Evolutionary conservation across 2,888 invertebrate genomes (phyloP), one percentile per base, ranked within the genome.

Genomic region (Hirtodrosophila cameraria): DNA sequence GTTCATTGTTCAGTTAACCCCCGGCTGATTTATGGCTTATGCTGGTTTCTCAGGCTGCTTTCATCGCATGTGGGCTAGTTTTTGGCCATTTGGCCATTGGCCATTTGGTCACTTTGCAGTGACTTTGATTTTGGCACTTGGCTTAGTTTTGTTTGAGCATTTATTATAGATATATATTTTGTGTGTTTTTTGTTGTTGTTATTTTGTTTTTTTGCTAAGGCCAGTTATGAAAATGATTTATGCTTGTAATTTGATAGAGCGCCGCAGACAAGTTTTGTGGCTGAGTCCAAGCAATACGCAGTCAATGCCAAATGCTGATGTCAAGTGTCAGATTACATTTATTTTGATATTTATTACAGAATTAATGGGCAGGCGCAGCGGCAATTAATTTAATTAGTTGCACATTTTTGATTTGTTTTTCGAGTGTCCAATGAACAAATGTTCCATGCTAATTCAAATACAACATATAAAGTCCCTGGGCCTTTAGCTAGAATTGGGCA

Each of bases 281-380:
- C 43, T 57, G 58, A 36, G 62, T 31, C n/a, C 46, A 52, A 53
- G 20, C 69, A 52, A 53, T 52, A 68, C 61, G 41, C 69, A 72
- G 53, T 83, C 86, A 85, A 80, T 80, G 80, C 80, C 80, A 85
- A 85, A 85, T 79, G 75, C 68, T 78, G 75, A 72, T 86, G 81
- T 82, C 86, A 82, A 82, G 81, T 82, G 81, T 82, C 81, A 82
- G 81, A 82, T 82, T 82, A 84, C 81, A 86, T 83, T 82, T 86
- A 86, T 64, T 69, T 77, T 58, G 75, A 82, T 86, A 82, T 82
- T 82, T 82, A 80, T 82, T 84, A 72, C 65, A 69, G 77, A 83
- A 84, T 75, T 68, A 84, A 72, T 84, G 77, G 77, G 62, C 69
- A 66, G 78, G 69, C 77, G 81, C 74, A 75, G 72, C 41, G 55